These are phyloP conservation scores for Meloe dianella DNA, from an alignment of 2,888 invertebrate genomes.

Conservation along the genomic window DNA sequence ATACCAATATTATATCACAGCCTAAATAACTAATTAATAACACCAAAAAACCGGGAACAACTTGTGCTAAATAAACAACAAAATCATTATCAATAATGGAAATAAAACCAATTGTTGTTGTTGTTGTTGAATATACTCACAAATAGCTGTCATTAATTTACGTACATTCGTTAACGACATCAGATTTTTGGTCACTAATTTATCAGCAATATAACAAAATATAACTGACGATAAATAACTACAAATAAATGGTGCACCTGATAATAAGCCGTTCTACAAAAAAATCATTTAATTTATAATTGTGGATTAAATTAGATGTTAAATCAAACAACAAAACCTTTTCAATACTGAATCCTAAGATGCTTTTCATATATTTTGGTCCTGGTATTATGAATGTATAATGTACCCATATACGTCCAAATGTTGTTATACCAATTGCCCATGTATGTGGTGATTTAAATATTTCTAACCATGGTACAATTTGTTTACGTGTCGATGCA, in stretches of 20 bases:
- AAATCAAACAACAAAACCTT: slow-evolving; percentile 56
- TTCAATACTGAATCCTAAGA: slow-evolving; percentile 72
- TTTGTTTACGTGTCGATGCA: slow-evolving; percentile 59
- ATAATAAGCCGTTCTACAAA: slow-evolving; percentile 69
- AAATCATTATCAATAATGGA: slow-evolving; percentile 1
- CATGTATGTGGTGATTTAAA: slow-evolving; percentile 70
- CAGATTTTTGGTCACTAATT: slow-evolving; percentile 64
- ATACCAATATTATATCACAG: slow-evolving; percentile 64
- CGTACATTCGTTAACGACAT: slow-evolving; percentile 70
- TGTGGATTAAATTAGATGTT: too few relatives aligned
- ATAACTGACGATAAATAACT: slow-evolving; percentile 74
- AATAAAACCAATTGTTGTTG: neutral
- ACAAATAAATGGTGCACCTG: slow-evolving; percentile 72
- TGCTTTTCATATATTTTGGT: slow-evolving; percentile 73
- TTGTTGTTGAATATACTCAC: slow-evolving; percentile 48
- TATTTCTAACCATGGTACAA: slow-evolving; percentile 71
- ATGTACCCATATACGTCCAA: slow-evolving; percentile 77
- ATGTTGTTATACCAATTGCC: slow-evolving; percentile 75
- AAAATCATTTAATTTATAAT: slow-evolving; percentile 21
- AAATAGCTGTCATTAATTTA: slow-evolving; percentile 71
- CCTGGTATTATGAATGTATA: slow-evolving; percentile 75
- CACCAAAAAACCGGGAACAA: slow-evolving; percentile 70
- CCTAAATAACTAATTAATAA: slow-evolving; percentile 70
- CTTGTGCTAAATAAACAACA: slow-evolving; percentile 63
- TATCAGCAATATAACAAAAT: slow-evolving; percentile 73